A percentile compares a stretch with the other conserved stretches of the same genome.
These are phyloP conservation scores for Melanitta fusca DNA, from an alignment of 2,797 vertebrate genomes.

Conservation along the genomic window DNA sequence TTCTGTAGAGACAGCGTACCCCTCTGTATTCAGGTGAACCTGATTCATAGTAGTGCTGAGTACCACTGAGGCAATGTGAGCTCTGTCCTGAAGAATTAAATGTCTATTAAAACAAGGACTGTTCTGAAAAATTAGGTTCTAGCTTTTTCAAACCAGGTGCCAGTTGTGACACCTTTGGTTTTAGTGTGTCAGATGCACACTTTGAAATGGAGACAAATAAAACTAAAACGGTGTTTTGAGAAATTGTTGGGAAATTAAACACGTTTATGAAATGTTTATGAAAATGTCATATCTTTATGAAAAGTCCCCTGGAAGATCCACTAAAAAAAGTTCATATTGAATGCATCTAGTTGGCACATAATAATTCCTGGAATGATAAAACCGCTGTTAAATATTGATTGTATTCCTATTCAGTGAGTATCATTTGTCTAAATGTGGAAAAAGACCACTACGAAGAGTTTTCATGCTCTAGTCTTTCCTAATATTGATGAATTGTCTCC, in stretches of 20 bases:
- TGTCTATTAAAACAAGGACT: neutral
- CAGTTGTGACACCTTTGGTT: neutral
- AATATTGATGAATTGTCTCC: neutral
- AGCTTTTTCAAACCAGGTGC: neutral
- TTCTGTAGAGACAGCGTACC: neutral
- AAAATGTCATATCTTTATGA: neutral
- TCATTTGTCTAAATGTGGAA: neutral
- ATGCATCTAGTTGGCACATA: neutral
- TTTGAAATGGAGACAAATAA: neutral
- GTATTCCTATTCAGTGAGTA: neutral
- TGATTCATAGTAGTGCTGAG: neutral
- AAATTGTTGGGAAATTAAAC: neutral
- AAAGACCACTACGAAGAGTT: neutral
- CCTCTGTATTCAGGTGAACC: neutral
- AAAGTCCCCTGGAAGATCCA: neutral
- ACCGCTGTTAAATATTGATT: neutral
- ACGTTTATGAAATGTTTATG: too few species aligned
- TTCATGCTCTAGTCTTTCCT: neutral
- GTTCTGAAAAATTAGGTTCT: neutral
- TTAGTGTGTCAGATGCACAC: neutral
- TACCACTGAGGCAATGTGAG: neutral
- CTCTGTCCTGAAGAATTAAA: neutral
- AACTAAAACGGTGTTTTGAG: neutral
- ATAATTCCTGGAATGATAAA: neutral
- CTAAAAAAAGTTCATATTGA: neutral